These are phyloP conservation scores for Crotophaga sulcirostris DNA, from an alignment of 2,113 vertebrate genomes.

Conservation along the genomic window DNA sequence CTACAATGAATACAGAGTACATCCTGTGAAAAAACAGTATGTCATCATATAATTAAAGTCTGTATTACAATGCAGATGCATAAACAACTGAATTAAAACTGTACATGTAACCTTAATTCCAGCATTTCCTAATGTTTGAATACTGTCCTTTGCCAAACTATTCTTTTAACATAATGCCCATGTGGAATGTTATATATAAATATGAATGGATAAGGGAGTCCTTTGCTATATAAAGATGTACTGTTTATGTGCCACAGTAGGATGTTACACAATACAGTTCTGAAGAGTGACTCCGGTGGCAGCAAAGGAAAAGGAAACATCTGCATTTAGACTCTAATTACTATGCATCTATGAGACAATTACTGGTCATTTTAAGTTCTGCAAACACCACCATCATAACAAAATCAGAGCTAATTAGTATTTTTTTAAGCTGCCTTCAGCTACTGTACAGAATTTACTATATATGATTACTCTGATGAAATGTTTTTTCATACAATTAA, in stretches of 20 bases:
- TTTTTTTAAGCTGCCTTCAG: neutral
- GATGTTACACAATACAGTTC: slow-evolving; percentile 44
- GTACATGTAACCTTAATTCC: neutral
- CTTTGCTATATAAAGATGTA: slow-evolving; percentile 42
- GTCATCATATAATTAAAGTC: neutral
- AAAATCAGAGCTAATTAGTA: neutral
- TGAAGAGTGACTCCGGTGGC: neutral
- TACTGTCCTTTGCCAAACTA: neutral
- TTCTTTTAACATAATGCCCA: slow-evolving; percentile 7
- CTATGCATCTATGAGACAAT: slow-evolving; percentile 41
- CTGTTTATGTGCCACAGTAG: slow-evolving; percentile 30
- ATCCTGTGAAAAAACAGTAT: neutral
- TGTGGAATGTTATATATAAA: slow-evolving; percentile 2
- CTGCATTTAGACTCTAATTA: slow-evolving; percentile 46
- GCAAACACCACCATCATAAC: neutral
- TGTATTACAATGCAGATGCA: neutral
- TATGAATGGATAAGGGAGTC: neutral
- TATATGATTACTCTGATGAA: neutral
- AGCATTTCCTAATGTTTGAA: neutral
- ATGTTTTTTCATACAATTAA: neutral
- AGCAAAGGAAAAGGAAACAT: slow-evolving; percentile 70
- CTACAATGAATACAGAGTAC: neutral
- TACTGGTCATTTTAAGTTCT: slow-evolving; percentile 7
- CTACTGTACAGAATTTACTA: neutral
- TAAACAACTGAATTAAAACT: neutral